These are phyloP conservation scores for Clarias fuscus DNA, from an alignment of 2,797 vertebrate genomes.

Conservation along the genomic window DNA sequence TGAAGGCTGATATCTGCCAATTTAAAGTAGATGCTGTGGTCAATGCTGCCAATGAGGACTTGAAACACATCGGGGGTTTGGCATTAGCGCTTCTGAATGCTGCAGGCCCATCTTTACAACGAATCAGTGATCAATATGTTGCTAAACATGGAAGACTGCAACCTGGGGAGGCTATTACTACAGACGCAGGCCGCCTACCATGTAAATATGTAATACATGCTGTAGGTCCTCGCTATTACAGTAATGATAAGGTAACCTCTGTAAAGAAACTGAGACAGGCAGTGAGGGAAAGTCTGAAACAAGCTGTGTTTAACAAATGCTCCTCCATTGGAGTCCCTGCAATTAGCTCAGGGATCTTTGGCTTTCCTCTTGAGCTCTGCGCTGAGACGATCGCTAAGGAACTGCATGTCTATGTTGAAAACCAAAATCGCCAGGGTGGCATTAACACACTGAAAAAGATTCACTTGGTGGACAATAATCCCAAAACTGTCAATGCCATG, in stretches of 20 bases:
- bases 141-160: slow-evolving; percentile 52
- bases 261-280: slow-evolving; percentile 59
- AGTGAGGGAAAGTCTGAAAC: slow-evolving; percentile 68
- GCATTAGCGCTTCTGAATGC: slow-evolving; percentile 70
- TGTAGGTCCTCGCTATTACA: slow-evolving; percentile 77
- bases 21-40: slow-evolving; percentile 78
- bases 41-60: slow-evolving; percentile 80
- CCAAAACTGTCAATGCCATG: slow-evolving; percentile 62
- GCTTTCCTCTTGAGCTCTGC: slow-evolving; percentile 79
- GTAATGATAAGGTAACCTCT: neutral
- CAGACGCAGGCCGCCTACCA: slow-evolving; percentile 70
- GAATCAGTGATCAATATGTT: slow-evolving; percentile 66
- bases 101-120: slow-evolving; percentile 80
- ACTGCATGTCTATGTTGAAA: slow-evolving; percentile 70
- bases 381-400: slow-evolving; percentile 71
- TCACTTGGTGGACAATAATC: slow-evolving; percentile 73
- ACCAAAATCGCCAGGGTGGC: neutral
- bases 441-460: slow-evolving; percentile 70
- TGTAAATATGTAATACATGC: slow-evolving; percentile 82
- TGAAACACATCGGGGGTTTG: slow-evolving; percentile 76
- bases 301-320: slow-evolving; percentile 64
- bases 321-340: slow-evolving; percentile 81
- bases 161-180: slow-evolving; percentile 65
- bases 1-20: slow-evolving; percentile 72
- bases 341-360: slow-evolving; percentile 80